phyloP scores from a whole-genome alignment of 2,113 vertebrate genomes.

The Cyphomyrus discorhynchus region DNA sequence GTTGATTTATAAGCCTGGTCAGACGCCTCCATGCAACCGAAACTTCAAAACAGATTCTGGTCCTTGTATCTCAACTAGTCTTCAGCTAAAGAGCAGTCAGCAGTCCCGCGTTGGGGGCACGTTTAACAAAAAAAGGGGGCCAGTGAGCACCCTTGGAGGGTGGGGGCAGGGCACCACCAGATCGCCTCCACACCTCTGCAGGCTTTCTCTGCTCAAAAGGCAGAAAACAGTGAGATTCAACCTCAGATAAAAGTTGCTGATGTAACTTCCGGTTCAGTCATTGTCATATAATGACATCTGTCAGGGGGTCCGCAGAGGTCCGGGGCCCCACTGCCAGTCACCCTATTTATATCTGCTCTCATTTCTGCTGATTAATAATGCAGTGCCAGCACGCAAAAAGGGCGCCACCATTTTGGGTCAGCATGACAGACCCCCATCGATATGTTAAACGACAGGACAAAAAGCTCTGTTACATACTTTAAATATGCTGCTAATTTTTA shows the following conservation, averaged over 20 bases:
- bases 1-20: background rate
- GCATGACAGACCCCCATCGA: conserved; percentile 40
- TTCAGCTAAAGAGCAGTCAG: background rate
- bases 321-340: background rate
- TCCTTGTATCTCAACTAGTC: background rate
- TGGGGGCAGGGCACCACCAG: background rate
- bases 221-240: background rate
- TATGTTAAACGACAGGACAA: background rate
- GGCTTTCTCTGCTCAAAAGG: background rate
- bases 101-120: background rate
- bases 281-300: background rate
- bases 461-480: background rate
- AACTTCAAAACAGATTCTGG: background rate
- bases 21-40: background rate
- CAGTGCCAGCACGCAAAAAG: conserved; percentile 29
- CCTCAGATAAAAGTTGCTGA: background rate
- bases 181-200: background rate
- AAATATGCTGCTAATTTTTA: background rate
- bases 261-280: background rate
- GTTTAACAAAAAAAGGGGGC: background rate
- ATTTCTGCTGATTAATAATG: conserved; percentile 42
- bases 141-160: background rate
- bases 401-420: conserved; percentile 32
- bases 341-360: conserved; percentile 16
- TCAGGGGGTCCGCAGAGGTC: background rate